These are phyloP conservation scores for Mastomys coucha DNA, from an alignment of 2,113 vertebrate genomes.

Conservation along the genomic window DNA sequence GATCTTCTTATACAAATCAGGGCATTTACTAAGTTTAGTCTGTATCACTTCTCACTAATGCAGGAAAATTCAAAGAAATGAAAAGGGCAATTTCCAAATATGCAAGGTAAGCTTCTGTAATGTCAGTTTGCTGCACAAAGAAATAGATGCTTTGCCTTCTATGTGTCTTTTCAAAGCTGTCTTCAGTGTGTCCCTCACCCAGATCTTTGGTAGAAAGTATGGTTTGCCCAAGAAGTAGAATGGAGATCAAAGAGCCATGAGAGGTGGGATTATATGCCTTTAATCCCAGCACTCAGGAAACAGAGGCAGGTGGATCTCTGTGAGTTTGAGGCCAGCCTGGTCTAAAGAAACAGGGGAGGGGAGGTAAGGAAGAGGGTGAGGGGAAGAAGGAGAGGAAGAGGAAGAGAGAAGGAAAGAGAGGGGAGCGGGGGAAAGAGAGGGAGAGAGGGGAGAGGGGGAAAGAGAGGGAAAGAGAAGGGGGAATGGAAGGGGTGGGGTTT, in stretches of 20 bases:
- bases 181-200: neutral
- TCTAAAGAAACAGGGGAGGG: neutral
- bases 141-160: constrained; percentile 5
- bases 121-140: neutral
- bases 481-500: neutral
- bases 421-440: neutral
- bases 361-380: too few relatives aligned
- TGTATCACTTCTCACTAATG: neutral
- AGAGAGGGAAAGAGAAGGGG: too few relatives aligned
- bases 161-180: neutral
- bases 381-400: too few relatives aligned
- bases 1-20: neutral
- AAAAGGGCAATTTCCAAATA: constrained; percentile 1
- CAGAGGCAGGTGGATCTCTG: neutral
- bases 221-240: neutral
- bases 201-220: neutral
- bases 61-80: constrained; percentile 12
- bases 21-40: neutral
- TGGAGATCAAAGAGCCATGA: neutral
- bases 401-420: too few relatives aligned
- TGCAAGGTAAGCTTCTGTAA: neutral
- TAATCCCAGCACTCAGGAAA: neutral
- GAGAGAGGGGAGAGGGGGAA: neutral
- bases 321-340: neutral
- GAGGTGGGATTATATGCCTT: neutral